Percentiles rank a stretch among this genome's conserved stretches.
Evolutionary conservation across 2,888 invertebrate species (phyloP).

Genomic region (Mechanitis messenoides): DNA sequence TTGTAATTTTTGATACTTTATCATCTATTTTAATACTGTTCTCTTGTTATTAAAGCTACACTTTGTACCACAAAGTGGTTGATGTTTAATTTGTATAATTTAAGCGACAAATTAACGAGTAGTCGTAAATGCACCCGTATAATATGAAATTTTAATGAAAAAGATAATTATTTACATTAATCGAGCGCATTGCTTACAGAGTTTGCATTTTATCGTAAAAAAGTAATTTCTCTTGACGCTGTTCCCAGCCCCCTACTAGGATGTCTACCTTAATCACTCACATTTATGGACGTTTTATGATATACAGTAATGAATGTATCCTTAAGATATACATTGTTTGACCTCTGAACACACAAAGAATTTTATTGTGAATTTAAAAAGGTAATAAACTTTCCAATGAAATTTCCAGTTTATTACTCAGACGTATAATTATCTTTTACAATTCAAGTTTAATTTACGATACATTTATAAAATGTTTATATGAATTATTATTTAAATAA

Average conservation of each 20-base stretch:
- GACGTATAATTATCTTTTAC: conserved; percentile 18
- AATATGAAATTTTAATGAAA: conserved; percentile 45
- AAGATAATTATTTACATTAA: conserved; percentile 39
- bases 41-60: not conserved
- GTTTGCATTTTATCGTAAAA: conserved; percentile 58
- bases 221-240: conserved; percentile 50
- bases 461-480: not conserved
- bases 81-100: conserved; percentile 11
- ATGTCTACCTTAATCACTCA: conserved; percentile 66
- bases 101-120: conserved; percentile 14
- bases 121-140: conserved; percentile 49
- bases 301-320: conserved; percentile 56
- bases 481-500: not conserved
- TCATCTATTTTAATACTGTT: not conserved
- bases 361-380: conserved; percentile 39
- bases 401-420: conserved; percentile 31
- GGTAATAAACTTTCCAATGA: conserved; percentile 35
- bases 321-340: conserved; percentile 44
- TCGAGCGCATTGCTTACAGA: conserved; percentile 50
- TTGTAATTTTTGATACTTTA: too few relatives aligned
- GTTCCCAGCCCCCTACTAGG: conserved; percentile 52
- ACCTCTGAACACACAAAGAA: conserved; percentile 42
- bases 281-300: conserved; percentile 67
- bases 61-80: not conserved
- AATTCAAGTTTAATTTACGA: conserved; percentile 22